Evolutionary conservation across 1,140 invertebrate species (phyloP).

Genomic region (Caenorhabditis tropicalis): DNA sequence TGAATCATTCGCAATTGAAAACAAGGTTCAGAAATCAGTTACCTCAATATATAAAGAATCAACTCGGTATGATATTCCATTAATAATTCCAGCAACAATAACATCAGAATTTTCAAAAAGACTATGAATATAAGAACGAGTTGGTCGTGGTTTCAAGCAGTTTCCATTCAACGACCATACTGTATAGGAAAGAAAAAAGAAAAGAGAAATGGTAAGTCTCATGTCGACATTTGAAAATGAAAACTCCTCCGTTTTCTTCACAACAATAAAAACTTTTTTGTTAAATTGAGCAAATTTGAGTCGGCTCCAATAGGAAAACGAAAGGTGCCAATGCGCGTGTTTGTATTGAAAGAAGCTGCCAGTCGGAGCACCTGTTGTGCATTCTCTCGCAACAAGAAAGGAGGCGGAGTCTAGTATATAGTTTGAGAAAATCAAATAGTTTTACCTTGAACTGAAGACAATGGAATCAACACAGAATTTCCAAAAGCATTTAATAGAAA

Average conservation of each 20-base stretch:
- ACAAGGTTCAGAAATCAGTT: background rate
- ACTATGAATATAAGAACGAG: conserved; percentile 20
- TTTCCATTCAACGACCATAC: background rate
- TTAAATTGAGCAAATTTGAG: conserved; percentile 36
- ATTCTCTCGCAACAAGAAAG: background rate
- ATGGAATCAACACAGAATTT: too few relatives aligned
- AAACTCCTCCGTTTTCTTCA: background rate
- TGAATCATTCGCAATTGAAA: background rate
- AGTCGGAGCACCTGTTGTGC: conserved; percentile 32
- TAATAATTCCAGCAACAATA: conserved; percentile 2
- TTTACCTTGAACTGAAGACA: too few relatives aligned
- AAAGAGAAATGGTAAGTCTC: background rate
- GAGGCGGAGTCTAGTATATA: background rate
- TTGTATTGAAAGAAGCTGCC: conserved; percentile 44
- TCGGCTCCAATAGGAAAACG: background rate
- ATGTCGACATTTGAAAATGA: conserved; percentile 26
- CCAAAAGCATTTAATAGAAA: too few relatives aligned
- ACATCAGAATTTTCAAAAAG: conserved; percentile 38
- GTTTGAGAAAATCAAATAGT: too few relatives aligned
- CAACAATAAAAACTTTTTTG: background rate
- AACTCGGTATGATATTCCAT: conserved; percentile 7
- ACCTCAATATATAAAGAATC: conserved; percentile 31
- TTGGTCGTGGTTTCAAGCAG: background rate
- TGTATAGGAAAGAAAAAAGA: background rate
- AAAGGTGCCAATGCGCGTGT: conserved; percentile 38